Percentiles rank a stretch among this genome's conserved stretches.
Evolutionary conservation across 2,113 vertebrate genomes (phyloP).

Genomic region (Daboia siamensis): DNA sequence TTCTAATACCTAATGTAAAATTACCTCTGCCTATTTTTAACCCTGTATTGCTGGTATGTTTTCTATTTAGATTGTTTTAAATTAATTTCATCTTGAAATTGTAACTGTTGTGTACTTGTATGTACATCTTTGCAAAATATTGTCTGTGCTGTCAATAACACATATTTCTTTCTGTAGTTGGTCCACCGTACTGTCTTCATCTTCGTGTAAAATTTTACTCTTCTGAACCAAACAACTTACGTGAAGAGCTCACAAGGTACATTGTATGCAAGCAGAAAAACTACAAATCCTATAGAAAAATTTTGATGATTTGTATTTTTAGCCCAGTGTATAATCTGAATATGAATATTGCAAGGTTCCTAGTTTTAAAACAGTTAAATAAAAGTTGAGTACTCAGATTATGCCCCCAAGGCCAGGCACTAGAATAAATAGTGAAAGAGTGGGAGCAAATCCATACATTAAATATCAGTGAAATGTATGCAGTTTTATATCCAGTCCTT

Average conservation of each 20-base stretch:
- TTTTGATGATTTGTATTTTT: not conserved
- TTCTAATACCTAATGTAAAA: slow-evolving; percentile 7
- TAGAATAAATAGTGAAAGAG: not conserved
- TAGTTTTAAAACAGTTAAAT: not conserved
- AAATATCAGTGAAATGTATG: not conserved
- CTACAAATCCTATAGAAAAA: not conserved
- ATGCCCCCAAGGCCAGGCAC: not conserved
- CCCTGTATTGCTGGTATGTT: not conserved
- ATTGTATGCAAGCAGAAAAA: not conserved
- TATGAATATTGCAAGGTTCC: not conserved
- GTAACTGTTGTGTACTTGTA: not conserved
- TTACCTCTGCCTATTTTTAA: not conserved
- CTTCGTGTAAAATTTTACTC: slow-evolving; percentile 98
- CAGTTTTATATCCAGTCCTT: not conserved
- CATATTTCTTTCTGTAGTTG: slow-evolving; percentile 72
- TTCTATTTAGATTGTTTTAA: not conserved
- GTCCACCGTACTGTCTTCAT: slow-evolving; percentile 96
- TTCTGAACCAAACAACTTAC: slow-evolving; percentile 96
- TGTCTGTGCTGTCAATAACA: slow-evolving; percentile 12
- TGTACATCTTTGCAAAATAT: slow-evolving; percentile 1
- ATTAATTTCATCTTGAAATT: slow-evolving; percentile 10
- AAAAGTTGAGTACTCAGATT: not conserved
- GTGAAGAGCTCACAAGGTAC: slow-evolving; percentile 94
- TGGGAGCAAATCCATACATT: not conserved
- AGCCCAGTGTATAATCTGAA: not conserved